A percentile compares a stretch with the other conserved stretches of the same genome.
These are phyloP conservation scores for Saccopteryx leptura DNA, from an alignment of 2,113 vertebrate species.

Conservation along the genomic window DNA sequence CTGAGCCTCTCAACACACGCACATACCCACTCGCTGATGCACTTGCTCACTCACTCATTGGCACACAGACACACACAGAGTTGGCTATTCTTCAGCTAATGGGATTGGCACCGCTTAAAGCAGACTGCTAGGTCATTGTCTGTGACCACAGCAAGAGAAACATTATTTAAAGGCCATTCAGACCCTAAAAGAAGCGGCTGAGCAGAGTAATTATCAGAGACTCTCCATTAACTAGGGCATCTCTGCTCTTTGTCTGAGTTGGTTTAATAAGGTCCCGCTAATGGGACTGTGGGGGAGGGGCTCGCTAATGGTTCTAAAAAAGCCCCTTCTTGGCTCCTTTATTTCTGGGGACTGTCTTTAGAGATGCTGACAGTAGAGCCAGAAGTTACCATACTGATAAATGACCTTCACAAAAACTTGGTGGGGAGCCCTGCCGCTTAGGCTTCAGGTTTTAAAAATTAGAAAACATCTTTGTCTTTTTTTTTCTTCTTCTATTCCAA, in stretches of 20 bases:
- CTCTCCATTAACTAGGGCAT: constrained; percentile 91
- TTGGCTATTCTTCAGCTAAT: constrained; percentile 90
- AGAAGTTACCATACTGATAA: constrained; percentile 86
- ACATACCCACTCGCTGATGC: constrained; percentile 43
- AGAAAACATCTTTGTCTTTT: constrained; percentile 69
- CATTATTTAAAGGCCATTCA: constrained; percentile 94
- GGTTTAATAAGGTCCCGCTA: constrained; percentile 91
- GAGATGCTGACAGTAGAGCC: constrained; percentile 84
- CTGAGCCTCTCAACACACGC: constrained; percentile 36
- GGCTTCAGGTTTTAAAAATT: constrained; percentile 74
- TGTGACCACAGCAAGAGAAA: constrained; percentile 91
- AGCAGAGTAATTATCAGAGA: constrained; percentile 92
- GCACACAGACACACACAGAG: constrained; percentile 75
- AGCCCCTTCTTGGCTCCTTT: constrained; percentile 85
- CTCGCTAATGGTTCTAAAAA: constrained; percentile 91
- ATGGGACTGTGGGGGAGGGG: constrained; percentile 90
- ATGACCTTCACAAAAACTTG: constrained; percentile 86
- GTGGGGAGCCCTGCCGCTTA: constrained; percentile 79
- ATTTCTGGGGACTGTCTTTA: constrained; percentile 84
- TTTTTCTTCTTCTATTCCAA: constrained; percentile 72
- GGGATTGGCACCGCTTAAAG: constrained; percentile 92
- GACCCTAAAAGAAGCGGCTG: constrained; percentile 88
- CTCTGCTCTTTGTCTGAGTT: constrained; percentile 92
- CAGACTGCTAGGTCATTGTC: constrained; percentile 90
- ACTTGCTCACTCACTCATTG: constrained; percentile 57